Base-by-base conservation (phyloP, 2,113 vertebrate species). In the Cyprinodon tularosa region DNA sequence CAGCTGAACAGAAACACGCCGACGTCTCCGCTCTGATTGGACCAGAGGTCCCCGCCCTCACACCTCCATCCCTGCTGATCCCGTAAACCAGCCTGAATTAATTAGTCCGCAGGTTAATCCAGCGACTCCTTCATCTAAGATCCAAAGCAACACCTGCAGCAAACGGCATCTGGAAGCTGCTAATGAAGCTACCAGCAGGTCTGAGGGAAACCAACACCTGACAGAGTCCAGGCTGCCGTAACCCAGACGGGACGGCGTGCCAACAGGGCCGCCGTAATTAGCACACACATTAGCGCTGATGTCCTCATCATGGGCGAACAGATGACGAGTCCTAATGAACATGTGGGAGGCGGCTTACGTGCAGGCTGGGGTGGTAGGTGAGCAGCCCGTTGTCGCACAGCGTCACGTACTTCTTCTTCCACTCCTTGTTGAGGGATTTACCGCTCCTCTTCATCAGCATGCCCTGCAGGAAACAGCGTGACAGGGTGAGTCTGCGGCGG, bases 361-460 rank as follows among this genome's bases (percentile, higher is more conserved):
- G 97, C 75, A 99, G 90, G 84, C 98, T 99, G 17, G 97, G 98
- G 70, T 99, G 97, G 87, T 99, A 99, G 80, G 98, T 99, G 67
- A 99, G 95, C 82, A 99, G 91, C 0, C 98, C 98, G 0, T 99
- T 98, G 92, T 99, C 98, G 1, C 96, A 97, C 74, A 99, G 90
- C 0, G 98, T 99, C 84, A 99, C 98, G 0, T 99, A 99, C 20
- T 99, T 99, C 96, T 99, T 99, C 92, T 99, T 99, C 98, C 98
- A 99, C 79, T 99, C 98, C 83, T 99, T 99, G 86, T 99, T 99
- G 67, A 99, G 61, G 0, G 97, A 96, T 69, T 99, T 99, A 11
- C 98, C 97, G 15, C 97, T 97, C 72, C 97, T 88, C 86, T 99
- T 99, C 79, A 99, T 88, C 80, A 99, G 93, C 96, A 99, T 96